Evolutionary conservation across 2,113 vertebrate species (phyloP).

Genomic region (Gallinago paraguaiae): DNA sequence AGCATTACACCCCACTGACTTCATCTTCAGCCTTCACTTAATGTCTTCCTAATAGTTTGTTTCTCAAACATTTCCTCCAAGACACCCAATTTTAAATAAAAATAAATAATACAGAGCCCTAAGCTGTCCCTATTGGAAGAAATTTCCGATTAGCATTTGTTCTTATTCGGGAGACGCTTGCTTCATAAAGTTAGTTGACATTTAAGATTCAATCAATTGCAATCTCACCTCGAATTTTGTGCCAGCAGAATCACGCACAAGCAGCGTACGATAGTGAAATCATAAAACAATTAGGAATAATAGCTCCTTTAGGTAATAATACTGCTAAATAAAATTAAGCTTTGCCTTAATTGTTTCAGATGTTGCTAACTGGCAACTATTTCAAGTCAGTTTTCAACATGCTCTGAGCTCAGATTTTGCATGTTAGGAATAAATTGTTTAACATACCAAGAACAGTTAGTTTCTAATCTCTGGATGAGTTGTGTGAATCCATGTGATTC

Average conservation of each 20-base stretch:
- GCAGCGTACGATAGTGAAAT: neutral
- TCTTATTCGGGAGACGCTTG: neutral
- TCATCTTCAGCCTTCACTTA: neutral
- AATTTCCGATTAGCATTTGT: neutral
- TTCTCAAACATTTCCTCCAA: neutral
- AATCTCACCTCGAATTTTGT: neutral
- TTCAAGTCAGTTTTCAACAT: neutral
- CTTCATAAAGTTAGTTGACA: neutral
- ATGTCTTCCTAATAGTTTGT: neutral
- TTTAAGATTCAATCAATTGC: conserved; percentile 25
- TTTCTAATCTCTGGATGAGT: neutral
- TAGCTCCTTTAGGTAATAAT: conserved; percentile 11
- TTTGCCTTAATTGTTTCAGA: neutral
- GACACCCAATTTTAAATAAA: neutral
- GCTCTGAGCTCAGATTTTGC: neutral
- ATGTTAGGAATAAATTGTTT: neutral
- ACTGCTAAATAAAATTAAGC: neutral
- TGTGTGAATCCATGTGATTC: neutral
- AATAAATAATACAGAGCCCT: neutral
- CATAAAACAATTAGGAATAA: neutral
- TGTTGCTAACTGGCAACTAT: neutral
- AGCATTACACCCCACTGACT: neutral
- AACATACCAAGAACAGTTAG: neutral
- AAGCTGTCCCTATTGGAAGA: neutral
- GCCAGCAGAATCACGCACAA: neutral